Evolutionary conservation across 2,797 vertebrate species (phyloP), one percentile per base, ranked within the genome.

Genomic region (Pygocentrus nattereri): DNA sequence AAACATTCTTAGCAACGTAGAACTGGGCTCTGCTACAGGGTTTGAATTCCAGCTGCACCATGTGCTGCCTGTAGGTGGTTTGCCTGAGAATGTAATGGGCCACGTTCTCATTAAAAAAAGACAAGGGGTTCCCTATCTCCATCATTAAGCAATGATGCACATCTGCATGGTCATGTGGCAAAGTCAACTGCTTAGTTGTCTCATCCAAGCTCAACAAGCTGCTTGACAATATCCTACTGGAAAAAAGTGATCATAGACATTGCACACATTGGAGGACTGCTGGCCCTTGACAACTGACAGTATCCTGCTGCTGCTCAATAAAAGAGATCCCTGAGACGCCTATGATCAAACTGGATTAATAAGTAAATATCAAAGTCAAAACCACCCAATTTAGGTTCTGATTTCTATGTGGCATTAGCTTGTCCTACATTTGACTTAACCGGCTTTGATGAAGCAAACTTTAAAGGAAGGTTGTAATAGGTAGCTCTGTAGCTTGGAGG

Each of bases 401-500:
- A 30, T 16, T 50, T 50, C 44, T 25, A 19, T 61, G 67, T 38
- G 31, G 27, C 62, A 67, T 34, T 23, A 74, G n/a, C 34, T 25
- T 30, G 41, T 61, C 30, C 31, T 23, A 47, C 27, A 62, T 19
- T 38, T 54, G 4, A 61, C 41, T 19, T 70, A 31, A 79, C 19
- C 73, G 61, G 23, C 23, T 30, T 30, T 61, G 58, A 15, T 61
- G 13, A 61, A 58, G n/a, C 76, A 30, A 27, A 75, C 58, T 4
- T 70, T 70, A 31, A 23, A 56, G 41, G 44, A 71, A 61, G 82
- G 77, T 75, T 59, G 18, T 41, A 75, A 65, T 25, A 31, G 15
- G 31, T 30, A 64, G 11, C 58, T 27, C 23, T 61, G 23, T 61
- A 44, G 59, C 44, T 41, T 7, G 44, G 18, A 21, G 41, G 80